phyloP scores from a whole-genome alignment of 2,888 invertebrate species.

The Zele albiditarsus region DNA sequence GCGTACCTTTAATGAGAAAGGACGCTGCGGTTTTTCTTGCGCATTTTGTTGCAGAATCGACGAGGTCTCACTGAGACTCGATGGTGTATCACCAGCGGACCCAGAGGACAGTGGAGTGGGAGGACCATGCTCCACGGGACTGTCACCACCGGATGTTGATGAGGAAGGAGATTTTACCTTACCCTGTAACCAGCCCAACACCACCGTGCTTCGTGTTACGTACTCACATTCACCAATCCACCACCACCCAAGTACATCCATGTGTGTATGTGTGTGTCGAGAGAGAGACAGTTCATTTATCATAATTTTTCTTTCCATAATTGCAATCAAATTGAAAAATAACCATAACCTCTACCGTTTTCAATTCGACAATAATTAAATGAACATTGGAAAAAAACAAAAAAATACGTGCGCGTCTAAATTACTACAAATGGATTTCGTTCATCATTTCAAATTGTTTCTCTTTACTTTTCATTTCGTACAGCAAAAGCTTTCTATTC shows the following conservation, averaged over 20 bases:
- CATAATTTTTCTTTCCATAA: not conserved
- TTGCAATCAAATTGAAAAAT: not conserved
- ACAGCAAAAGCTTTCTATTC: not conserved
- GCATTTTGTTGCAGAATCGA: constrained; percentile 66
- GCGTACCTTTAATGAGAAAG: constrained; percentile 77
- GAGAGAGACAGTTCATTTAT: not conserved
- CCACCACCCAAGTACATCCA: constrained; percentile 49
- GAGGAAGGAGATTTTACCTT: constrained; percentile 73
- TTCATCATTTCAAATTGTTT: not conserved
- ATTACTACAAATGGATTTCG: not conserved
- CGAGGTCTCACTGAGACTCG: constrained; percentile 64
- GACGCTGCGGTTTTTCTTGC: constrained; percentile 76
- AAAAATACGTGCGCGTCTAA: not conserved
- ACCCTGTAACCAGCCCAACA: constrained; percentile 72
- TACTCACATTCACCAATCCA: constrained; percentile 64
- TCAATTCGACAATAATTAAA: not conserved
- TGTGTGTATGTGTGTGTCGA: not conserved
- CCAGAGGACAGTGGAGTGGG: constrained; percentile 67
- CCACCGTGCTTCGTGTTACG: constrained; percentile 65
- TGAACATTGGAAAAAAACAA: not conserved
- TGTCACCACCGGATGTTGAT: constrained; percentile 71
- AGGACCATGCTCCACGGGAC: constrained; percentile 70
- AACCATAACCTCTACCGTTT: not conserved
- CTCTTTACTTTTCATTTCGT: not conserved
- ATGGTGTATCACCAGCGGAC: constrained; percentile 66